Base-by-base conservation (phyloP, 2,888 invertebrate species). In the Tuberolachnus salignus region DNA sequence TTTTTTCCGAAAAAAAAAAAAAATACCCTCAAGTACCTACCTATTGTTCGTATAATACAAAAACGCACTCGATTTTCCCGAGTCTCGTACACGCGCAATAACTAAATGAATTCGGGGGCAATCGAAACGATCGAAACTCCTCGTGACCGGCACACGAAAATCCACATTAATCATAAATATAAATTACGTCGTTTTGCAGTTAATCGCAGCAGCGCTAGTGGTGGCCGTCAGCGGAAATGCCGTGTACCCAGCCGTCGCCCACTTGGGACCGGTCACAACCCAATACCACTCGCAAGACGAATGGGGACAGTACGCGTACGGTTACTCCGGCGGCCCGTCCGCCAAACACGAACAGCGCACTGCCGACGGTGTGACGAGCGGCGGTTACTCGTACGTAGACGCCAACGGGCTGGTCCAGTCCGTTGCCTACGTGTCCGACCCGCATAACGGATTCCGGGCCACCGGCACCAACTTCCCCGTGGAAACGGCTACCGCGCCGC, bases 331-430 rank as follows among this genome's bases (percentile, higher is more conserved):
- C 84, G 86, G 81, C 34, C 81, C 81, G 26, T 83, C 82, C 59
- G 81, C 82, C 63, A 83, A 83, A 78, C 80, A 80, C 85, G 80
- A 86, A 85, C 81, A 85, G 85, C 61, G 85, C 85, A 82, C 85
- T 84, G 80, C 84, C 84, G 81, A 84, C 85, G 83, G 85, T 84
- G 78, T 85, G 84, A 83, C 86, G 84, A 71, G 84, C 85, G 74
- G 80, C 21, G 89, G 89, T 61, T 92, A 91, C 84, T 90, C 90
- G 55, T 92, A 91, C 84, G 88, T 91, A 80, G 91, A 92, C 84
- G 90, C 89, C 21, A 83, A 90, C 83, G 91, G 91, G 1, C 86
- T 89, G 72, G 85, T 90, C 10, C 91, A 91, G 84, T 89, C 89
- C 49, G 90, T 91, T 23, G 88, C 89, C 80, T 91, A 91, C 83